Evolutionary conservation across 2,797 vertebrate species (phyloP), one percentile per base, ranked within the genome.

Genomic region (Lycodopsis pacificus): DNA sequence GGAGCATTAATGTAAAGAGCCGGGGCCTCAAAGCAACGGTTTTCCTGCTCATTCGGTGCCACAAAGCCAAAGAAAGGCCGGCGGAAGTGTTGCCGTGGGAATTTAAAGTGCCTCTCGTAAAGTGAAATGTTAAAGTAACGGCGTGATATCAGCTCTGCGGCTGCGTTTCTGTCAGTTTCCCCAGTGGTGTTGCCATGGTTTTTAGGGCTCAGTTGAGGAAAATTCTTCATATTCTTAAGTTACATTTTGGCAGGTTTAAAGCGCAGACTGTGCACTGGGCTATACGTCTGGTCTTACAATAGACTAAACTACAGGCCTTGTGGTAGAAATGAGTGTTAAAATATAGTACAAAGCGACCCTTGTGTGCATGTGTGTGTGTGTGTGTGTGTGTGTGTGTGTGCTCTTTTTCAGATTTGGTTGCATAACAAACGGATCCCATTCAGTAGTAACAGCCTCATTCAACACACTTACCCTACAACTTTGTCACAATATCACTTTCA

Each of bases 401-500:
- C 10, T 25, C 38, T 46, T 5, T n/a, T 40, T 66, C 44, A 19
- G 22, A 69, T 59, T 40, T 38, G 84, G 62, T 71, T 84, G 75
- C 77, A 63, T 44, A 85, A 86, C 73, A 84, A 89, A 86, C 66
- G 40, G 74, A 53, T 61, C 46, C 42, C 27, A 32, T 74, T 83
- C 80, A 79, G 69, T 78, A 73, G 72, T 54, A 85, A 89, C 61
- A 71, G 73, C 70, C 71, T 65, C 67, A 30, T 76, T 86, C 74
- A 77, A 76, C 85, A 78, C 74, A 65, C 32, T 71, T 62, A 30
- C 49, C 70, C 78, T 73, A 49, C 79, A 77, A 74, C 67, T 82
- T 79, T 68, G 74, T 82, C 76, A 84, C 84, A 84, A 59, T 83
- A 87, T 87, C 70, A 57, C 65, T 88, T 91, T 85, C 86, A 81